phyloP scores from a whole-genome alignment of 2,888 invertebrate species.

The Campoletis raptor region DNA sequence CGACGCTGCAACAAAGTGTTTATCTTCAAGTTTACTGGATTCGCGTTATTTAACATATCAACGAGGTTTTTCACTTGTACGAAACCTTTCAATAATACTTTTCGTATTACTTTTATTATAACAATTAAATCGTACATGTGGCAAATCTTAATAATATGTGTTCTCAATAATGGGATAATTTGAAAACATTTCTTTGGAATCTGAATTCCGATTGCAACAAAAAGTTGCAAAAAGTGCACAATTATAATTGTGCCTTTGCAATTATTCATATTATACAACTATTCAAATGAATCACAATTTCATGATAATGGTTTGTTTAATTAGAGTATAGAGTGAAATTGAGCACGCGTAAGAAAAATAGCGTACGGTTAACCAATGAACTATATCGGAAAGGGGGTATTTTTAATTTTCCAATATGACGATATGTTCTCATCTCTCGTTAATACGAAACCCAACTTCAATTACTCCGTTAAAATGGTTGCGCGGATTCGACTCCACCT shows the following conservation, averaged over 20 bases:
- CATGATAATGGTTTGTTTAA: neutral
- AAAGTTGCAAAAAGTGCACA: no score
- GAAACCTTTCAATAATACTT: neutral
- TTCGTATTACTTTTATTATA: neutral
- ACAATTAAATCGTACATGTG: neutral
- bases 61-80: constrained; percentile 6
- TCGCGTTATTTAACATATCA: neutral
- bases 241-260: neutral
- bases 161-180: neutral
- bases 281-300: neutral
- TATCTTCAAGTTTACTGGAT: constrained; percentile 1
- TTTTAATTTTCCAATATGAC: neutral
- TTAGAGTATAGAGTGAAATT: neutral
- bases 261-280: neutral
- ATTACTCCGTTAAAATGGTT: neutral
- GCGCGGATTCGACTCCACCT: neutral
- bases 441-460: neutral
- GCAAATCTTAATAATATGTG: neutral
- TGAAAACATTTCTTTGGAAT: neutral
- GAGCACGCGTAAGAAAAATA: neutral
- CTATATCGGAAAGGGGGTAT: neutral
- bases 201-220: neutral
- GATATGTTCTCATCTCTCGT: neutral
- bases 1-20: constrained; percentile 71
- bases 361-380: constrained; percentile 15